Evolutionary conservation across 2,888 invertebrate genomes (phyloP).

Genomic region (Villa cingulata): DNA sequence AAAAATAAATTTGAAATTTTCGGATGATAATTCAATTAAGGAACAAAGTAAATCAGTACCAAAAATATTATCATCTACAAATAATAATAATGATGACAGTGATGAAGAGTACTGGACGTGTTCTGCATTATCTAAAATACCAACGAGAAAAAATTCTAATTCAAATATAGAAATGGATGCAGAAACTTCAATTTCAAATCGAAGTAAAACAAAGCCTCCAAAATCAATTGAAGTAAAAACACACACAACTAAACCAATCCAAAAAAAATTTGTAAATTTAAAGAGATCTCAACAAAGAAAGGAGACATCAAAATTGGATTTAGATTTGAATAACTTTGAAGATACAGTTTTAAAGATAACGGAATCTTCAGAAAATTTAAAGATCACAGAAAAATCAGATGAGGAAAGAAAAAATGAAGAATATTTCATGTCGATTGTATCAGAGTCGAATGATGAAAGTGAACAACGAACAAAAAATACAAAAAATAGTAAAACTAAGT

Average conservation of each 20-base stretch:
- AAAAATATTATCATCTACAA: constrained; percentile 23
- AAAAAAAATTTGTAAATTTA: constrained; percentile 55
- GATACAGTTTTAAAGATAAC: constrained; percentile 44
- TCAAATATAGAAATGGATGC: constrained; percentile 23
- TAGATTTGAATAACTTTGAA: constrained; percentile 47
- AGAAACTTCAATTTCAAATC: constrained; percentile 8
- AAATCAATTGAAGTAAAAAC: constrained; percentile 42
- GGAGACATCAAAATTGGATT: constrained; percentile 53
- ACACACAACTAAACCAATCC: constrained; percentile 54
- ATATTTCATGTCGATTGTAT: constrained; percentile 2
- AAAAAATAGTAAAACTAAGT: neutral
- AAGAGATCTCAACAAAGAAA: constrained; percentile 52
- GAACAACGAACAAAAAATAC: constrained; percentile 8
- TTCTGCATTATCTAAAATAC: neutral
- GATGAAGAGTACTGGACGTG: constrained; percentile 4
- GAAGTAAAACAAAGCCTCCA: constrained; percentile 21
- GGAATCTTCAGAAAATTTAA: constrained; percentile 48
- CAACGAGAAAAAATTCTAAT: constrained; percentile 12
- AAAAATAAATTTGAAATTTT: neutral
- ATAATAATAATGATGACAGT: constrained; percentile 20
- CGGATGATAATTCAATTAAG: neutral
- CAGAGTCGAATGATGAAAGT: constrained; percentile 25
- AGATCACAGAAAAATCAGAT: constrained; percentile 9
- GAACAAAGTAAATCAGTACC: constrained; percentile 35
- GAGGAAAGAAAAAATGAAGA: constrained; percentile 22